phyloP scores from a whole-genome alignment of 2,113 vertebrate genomes.

The Onychostoma macrolepis region DNA sequence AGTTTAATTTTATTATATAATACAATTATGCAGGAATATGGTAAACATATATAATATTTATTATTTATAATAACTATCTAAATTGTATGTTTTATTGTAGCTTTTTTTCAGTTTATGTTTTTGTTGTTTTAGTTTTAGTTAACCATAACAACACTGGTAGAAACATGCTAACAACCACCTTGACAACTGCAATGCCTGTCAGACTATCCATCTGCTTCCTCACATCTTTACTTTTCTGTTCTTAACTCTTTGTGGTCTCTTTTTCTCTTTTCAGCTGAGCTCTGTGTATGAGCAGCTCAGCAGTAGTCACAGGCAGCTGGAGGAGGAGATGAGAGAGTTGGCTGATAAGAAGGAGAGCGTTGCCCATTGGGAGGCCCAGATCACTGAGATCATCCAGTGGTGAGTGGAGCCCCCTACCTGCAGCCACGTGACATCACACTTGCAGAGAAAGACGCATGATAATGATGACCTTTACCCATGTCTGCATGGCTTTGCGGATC shows the following conservation, averaged over 20 bases:
- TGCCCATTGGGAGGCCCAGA: slow-evolving; percentile 98
- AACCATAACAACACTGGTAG: background rate
- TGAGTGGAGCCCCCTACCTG: slow-evolving; percentile 71
- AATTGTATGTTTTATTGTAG: too few species aligned
- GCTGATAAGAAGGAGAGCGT: slow-evolving; percentile 97
- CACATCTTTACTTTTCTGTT: background rate
- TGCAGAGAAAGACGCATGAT: slow-evolving; percentile 17
- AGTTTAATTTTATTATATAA: too few species aligned
- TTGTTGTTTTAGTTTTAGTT: background rate
- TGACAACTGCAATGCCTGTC: background rate
- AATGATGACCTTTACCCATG: background rate
- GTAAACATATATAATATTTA: too few species aligned
- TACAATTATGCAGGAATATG: too few species aligned
- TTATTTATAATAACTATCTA: too few species aligned
- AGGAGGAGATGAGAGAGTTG: slow-evolving; percentile 92
- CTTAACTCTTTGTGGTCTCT: background rate
- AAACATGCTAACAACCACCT: background rate
- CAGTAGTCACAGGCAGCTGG: slow-evolving; percentile 85
- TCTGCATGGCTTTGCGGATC: background rate
- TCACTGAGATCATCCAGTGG: slow-evolving; percentile 99
- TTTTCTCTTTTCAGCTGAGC: slow-evolving; percentile 75
- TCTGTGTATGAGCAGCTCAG: slow-evolving; percentile 85
- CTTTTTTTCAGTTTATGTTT: background rate
- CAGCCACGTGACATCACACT: slow-evolving; percentile 61
- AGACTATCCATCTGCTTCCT: background rate